Evolutionary conservation across 2,888 invertebrate genomes (phyloP), one percentile per base, ranked within the genome.

Genomic region (Apotomis betuletana): DNA sequence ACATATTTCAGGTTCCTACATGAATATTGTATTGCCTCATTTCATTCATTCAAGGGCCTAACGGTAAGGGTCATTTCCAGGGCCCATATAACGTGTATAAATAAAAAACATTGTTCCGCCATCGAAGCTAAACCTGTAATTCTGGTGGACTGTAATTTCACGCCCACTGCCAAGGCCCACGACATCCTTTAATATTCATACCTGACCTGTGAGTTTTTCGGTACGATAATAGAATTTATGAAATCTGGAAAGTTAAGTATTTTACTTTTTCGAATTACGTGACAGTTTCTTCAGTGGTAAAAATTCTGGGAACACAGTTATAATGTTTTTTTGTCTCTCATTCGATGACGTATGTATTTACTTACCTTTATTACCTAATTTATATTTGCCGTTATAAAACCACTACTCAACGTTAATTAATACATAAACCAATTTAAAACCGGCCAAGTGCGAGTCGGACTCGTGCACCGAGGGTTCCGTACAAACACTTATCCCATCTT

Each of bases 121-220:
- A 68, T 61, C 54, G 68, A 61, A 60, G n/a, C 36, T 54, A 4
- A 61, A 61, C 41, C 44, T 54, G 46, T 57, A 65, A 65, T 65
- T 65, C 57, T 54, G 49, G 6, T n/a, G 38, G 12, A 54, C 60
- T 54, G 51, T 44, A 10, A 68, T 63, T 69, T 69, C 13, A 64
- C 44, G 51, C 54, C 55, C 59, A 58, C 51, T 65, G 52, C 54
- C 6, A 13, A 41, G n/a, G n/a, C 49, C 52, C 27, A 61, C 54
- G 54, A 52, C 8, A 41, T 63, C 51, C 55, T 70, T 59, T 54
- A 70, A 70, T 70, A 70, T 70, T 60, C 54, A 64, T 65, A 60
- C 64, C 64, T 65, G 64, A 60, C 64, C 64, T 65, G 64, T 8
- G 9, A 60, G 15, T 41, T 54, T 46, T 54, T 51, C 41, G 41